These are phyloP conservation scores for Seriola quinqueradiata DNA, from an alignment of 2,113 vertebrate genomes.

Conservation along the genomic window DNA sequence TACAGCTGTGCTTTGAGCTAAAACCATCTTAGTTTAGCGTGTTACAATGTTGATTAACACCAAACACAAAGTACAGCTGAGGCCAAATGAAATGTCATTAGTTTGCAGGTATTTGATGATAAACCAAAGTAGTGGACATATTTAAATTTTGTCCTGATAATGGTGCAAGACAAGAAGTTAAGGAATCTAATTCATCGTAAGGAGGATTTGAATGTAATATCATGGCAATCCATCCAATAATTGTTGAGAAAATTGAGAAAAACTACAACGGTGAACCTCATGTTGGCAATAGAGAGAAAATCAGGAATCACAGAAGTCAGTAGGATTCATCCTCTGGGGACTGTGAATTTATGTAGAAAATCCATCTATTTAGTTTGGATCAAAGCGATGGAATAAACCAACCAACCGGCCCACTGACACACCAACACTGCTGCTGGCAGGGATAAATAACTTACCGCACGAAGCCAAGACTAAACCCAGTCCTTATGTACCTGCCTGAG, in stretches of 20 bases:
- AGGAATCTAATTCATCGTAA: no score
- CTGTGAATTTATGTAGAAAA: background rate
- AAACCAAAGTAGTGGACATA: no score
- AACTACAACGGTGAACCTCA: background rate
- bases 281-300: background rate
- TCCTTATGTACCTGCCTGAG: background rate
- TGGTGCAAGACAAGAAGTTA: no score
- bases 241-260: background rate
- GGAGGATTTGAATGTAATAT: no score
- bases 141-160: no score
- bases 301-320: background rate
- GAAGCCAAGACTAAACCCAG: background rate
- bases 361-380: background rate
- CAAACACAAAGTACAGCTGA: no score
- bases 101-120: no score
- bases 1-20: no score
- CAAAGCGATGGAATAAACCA: background rate
- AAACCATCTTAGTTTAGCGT: no score
- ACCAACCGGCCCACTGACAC: background rate
- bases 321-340: background rate
- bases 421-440: background rate
- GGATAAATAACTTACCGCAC: no score
- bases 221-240: background rate
- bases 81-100: no score
- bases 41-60: no score